phyloP scores from a whole-genome alignment of 1,140 invertebrate genomes.

The Dryas iulia region DNA sequence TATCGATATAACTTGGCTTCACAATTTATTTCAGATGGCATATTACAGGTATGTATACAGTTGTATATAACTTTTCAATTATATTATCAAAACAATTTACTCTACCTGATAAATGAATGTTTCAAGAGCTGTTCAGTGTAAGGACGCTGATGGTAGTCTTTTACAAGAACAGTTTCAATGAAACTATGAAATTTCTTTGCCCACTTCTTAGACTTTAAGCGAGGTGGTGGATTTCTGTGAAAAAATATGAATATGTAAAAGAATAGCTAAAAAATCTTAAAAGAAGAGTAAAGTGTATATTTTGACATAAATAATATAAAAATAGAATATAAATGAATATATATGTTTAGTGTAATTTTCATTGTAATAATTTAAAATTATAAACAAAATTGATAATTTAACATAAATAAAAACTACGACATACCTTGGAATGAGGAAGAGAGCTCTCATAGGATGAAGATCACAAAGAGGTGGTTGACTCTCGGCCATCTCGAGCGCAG shows the following conservation, averaged over 20 bases:
- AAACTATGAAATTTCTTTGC: slow-evolving; percentile 95
- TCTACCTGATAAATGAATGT: slow-evolving; percentile 94
- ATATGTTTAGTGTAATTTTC: no score
- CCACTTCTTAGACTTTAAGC: slow-evolving; percentile 99
- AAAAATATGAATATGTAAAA: slow-evolving; percentile 6
- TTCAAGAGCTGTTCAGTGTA: slow-evolving; percentile 99
- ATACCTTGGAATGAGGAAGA: slow-evolving; percentile 97
- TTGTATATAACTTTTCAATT: no score
- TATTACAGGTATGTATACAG: no score
- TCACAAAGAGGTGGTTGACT: slow-evolving; percentile 99
- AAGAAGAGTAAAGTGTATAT: no score
- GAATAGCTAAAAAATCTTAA: no score
- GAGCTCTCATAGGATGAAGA: slow-evolving; percentile 99
- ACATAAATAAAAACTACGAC: background rate
- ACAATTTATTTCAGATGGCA: no score
- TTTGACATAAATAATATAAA: no score
- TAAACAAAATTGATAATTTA: background rate
- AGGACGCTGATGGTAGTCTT: slow-evolving; percentile 98
- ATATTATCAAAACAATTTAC: background rate
- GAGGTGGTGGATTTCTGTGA: slow-evolving; percentile 92
- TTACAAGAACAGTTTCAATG: slow-evolving; percentile 87
- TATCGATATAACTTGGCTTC: no score
- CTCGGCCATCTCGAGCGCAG: slow-evolving; percentile 99
- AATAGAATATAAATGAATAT: no score
- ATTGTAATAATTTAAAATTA: background rate